Base-by-base conservation (phyloP, 2,888 invertebrate species). In the Spisula subtruncata region DNA sequence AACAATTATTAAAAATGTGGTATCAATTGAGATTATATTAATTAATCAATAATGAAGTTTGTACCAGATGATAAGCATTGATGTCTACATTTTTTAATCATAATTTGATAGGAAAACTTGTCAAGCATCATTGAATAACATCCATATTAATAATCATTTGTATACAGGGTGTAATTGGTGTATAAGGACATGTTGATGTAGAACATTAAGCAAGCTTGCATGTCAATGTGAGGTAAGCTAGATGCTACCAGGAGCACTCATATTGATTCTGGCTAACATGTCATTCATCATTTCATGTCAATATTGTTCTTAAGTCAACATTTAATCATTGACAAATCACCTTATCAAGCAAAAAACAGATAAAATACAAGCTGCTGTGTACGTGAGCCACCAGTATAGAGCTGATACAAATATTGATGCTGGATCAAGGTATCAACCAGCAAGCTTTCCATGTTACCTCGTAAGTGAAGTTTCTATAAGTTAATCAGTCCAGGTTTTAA, bases 281-380 rank as follows among this genome's bases (percentile, higher is more conserved):
- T 84, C 84, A 84, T 84, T 20, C 48, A 75, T 84, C 84, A 84
- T 48, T 75, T 48, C 48, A 18, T 46, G 29, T 46, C 75, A 51
- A 48, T 84, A 75, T 84, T 84, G 46, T 46, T 84, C 75, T 56
- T 18, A 48, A 71, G 84, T 84, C 84, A 84, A 84, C 84, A 56
- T 75, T 51, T 51, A 84, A 84, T 84, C 84, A 51, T 84, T 29
- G 46, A 71, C 71, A 84, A 35, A 84, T 75, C 84, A 48, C 84
- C 84, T 79, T 83, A 83, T 83, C 83, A 66, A 81, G 29, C n/a
- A 12, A 25, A 25, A 12, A n/a, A 75, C 75, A 60, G 75, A 75
- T 75, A 84, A 84, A 48, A 75, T 48, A 84, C 29, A 71, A 75
- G 48, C 51, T 48, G 48, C 48, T 46, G 35, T 66, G 60, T 66